Conservation (phyloP, 2,797 vertebrate genomes). For the Enteromius afrohamiltoni region DNA sequence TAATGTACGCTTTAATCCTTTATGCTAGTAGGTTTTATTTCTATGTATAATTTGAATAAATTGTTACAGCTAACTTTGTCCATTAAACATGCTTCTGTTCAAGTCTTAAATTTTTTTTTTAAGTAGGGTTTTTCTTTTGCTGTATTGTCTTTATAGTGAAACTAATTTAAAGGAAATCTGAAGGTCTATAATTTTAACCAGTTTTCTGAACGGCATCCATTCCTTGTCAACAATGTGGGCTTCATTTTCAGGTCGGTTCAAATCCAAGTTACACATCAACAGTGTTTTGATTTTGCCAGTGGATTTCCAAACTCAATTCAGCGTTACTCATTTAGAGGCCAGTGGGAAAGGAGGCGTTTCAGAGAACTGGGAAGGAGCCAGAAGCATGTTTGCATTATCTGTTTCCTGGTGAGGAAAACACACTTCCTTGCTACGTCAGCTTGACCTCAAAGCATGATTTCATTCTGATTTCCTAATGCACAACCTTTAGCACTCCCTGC, state of each 20-base stretch:
- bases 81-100: conserved; percentile 4
- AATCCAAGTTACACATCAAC: background rate
- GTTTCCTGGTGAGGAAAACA: conserved; percentile 49
- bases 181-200: conserved; percentile 10
- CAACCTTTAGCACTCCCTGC: conserved; percentile 75
- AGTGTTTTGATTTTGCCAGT: background rate
- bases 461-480: conserved; percentile 65
- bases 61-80: conserved; percentile 26
- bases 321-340: background rate
- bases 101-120: conserved; percentile 36
- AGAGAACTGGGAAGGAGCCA: conserved; percentile 39
- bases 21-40: conserved; percentile 52
- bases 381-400: conserved; percentile 55
- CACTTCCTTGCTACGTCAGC: conserved; percentile 53
- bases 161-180: conserved; percentile 9
- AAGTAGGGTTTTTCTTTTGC: conserved; percentile 5
- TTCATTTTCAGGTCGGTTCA: background rate
- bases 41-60: conserved; percentile 16
- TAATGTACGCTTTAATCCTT: conserved; percentile 3
- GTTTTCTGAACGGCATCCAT: conserved; percentile 28
- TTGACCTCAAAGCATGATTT: conserved; percentile 48
- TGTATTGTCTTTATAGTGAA: background rate
- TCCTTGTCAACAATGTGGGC: background rate
- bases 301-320: background rate
- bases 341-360: conserved; percentile 33